Base-by-base conservation (phyloP, 2,888 invertebrate genomes). In the Diaperis boleti region DNA sequence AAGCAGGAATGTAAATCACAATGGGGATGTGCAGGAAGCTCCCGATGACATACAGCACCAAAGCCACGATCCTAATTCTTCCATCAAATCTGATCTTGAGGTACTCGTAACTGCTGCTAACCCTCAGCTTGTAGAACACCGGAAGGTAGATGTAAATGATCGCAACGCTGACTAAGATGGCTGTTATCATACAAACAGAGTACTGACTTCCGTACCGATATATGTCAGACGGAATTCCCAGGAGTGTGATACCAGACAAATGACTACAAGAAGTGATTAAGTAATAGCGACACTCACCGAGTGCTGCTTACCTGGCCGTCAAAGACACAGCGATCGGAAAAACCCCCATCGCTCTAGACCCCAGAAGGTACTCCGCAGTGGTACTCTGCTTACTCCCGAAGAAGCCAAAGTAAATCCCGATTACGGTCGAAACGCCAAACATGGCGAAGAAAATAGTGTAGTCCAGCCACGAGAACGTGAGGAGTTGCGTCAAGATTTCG, bases 141-240 rank as follows among this genome's bases (percentile, higher is more conserved):
- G 87, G 82, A 75, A 89, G 67, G 68, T 82, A 86, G 8, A 83
- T 67, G 55, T 75, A 76, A 11, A 79, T 59, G 1, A 78, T 71
- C 10, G 78, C 31, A 2, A 70, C 62, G 39, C 70, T 69, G 3
- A 74, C 79, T 2, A 82, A 64, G 13, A 83, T 67, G 39, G 82
- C 82, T 3, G 82, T 79, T 2, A 85, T 65, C 26, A 79, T 70
- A 29, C 81, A 79, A 8, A 78, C 76, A 39, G 79, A 76, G 72
- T 89, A 90, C 69, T 88, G 87, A 0, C 87, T 87, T 3, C 91
- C 91, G 73, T 87, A 85, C 13, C 86, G 81, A 74, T 91, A 91
- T 68, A 90, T 86, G 75, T 91, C 90, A 0, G 89, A 86, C 0
- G 90, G 90, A 3, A 89, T 85, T 0, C 89, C 91, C 3, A 91